Conservation (phyloP, 30 jellyfish, hydroid and myxozoan genomes). For the Turritopsis dohrnii region DNA sequence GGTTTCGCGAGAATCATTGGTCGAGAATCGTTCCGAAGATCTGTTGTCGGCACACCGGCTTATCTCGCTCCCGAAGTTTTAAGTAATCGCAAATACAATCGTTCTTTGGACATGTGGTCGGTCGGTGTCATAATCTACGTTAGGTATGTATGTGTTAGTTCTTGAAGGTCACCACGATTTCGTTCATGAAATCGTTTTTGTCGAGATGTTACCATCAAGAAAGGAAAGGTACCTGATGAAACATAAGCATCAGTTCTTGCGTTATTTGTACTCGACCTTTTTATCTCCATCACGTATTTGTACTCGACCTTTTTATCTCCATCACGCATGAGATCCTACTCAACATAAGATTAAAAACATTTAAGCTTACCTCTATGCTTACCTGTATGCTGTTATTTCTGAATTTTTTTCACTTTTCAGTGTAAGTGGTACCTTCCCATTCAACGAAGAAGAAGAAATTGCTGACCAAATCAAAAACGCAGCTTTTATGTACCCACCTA, state of each 20-base stretch:
- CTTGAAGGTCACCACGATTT: neutral
- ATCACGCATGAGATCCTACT: too few species aligned
- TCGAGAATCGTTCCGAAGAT: slow-evolving; percentile 92
- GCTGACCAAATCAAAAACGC: slow-evolving; percentile 97
- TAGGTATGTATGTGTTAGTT: slow-evolving; percentile 43
- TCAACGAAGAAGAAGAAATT: slow-evolving; percentile 96
- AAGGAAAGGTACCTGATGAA: too few species aligned
- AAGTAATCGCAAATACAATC: slow-evolving; percentile 74
- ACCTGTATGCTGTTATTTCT: neutral
- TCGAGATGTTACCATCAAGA: too few species aligned
- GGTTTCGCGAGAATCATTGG: slow-evolving; percentile 98
- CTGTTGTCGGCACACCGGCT: slow-evolving; percentile 99
- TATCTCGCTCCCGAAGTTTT: slow-evolving; percentile 96
- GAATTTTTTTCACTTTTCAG: slow-evolving; percentile 25
- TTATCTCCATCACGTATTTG: too few species aligned
- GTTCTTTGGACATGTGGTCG: slow-evolving; percentile 98
- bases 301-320: too few species aligned
- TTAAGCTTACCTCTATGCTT: too few species aligned
- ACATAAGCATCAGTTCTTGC: too few species aligned
- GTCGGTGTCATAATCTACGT: slow-evolving; percentile 97
- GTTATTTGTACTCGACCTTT: too few species aligned
- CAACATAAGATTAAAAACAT: too few species aligned
- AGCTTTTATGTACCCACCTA: slow-evolving; percentile 98
- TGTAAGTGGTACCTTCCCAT: slow-evolving; percentile 97
- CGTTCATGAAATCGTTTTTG: too few species aligned